These are phyloP conservation scores for Entomobrya multifasciata DNA, from an alignment of 2,888 invertebrate genomes.

Conservation along the genomic window DNA sequence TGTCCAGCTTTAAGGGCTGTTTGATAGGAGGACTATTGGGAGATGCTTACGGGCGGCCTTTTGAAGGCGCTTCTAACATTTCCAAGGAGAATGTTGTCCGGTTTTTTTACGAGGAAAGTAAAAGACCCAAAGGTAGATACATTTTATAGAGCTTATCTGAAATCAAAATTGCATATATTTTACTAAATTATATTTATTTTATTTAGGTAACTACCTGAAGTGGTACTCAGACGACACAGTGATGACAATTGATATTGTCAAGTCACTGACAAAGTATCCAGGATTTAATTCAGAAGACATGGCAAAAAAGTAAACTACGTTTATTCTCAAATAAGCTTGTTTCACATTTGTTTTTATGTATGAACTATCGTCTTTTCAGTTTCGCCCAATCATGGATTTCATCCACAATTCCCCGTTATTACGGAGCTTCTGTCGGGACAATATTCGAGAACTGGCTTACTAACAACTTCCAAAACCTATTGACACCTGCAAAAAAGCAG, in stretches of 20 bases:
- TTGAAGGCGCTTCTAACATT: neutral
- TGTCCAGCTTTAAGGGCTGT: neutral
- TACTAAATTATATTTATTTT: neutral
- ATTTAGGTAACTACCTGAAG: neutral
- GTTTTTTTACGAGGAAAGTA: neutral
- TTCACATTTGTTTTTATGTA: neutral
- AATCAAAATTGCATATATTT: neutral
- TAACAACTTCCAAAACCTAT: neutral
- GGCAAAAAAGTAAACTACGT: neutral
- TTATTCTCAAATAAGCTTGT: neutral
- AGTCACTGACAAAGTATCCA: neutral
- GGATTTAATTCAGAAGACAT: neutral
- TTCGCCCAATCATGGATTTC: neutral
- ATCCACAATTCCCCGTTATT: neutral
- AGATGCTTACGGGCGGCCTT: neutral
- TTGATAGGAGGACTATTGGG: neutral
- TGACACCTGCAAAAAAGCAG: constrained; percentile 81
- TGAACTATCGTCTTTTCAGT: neutral
- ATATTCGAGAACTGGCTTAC: neutral
- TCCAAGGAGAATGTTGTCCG: neutral
- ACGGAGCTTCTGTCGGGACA: neutral
- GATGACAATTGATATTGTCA: neutral
- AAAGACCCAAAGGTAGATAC: neutral
- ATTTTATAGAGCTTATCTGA: no score
- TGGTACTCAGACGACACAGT: neutral